Base-by-base conservation (phyloP, 2,797 vertebrate genomes). In the Bufotes viridis region DNA sequence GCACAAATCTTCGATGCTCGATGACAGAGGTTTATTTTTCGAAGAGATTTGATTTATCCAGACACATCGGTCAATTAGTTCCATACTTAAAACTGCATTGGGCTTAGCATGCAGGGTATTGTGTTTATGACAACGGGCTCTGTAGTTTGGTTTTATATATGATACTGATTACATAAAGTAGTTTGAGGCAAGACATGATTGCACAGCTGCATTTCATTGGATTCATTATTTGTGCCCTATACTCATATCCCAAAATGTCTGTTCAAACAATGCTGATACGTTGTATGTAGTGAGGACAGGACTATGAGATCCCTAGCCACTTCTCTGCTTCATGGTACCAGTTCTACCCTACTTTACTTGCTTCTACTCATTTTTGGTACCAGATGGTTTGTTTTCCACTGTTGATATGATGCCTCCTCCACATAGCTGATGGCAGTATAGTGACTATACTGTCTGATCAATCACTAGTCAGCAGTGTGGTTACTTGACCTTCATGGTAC, bases 1-100 rank as follows among this genome's bases (percentile, higher is more conserved):
- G 91, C 94, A 93, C 92, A 92, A 92, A 93, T 93, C 95, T 96
- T 97, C 97, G 96, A 98, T 96, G 96, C 96, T 55, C 94, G 92
- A 92, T 91, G 92, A 91, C 90, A 86, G 93, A 93, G 96, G 97
- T 97, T 97, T 97, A 97, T 94, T 94, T 93, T 95, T 91, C 90
- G 93, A 93, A 93, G 93, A 92, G 93, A 94, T 95, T 94, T 94
- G 95, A 95, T 95, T 95, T 95, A 95, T 95, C 94, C 90, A 93
- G 93, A 95, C 94, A 95, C 93, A 94, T 94, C 92, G 92, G 92
- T 94, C 94, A 95, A 95, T 95, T 95, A 96, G 94, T 95, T 95
- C 94, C 95, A 95, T 95, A 94, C 94, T 93, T 92, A 92, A 91
- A 87, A 92, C 92, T 65, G 34, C 72, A 81, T 63, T 49, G 74